These are phyloP conservation scores for Muscicapa adusta DNA, from an alignment of 2,113 vertebrate genomes.

Conservation along the genomic window DNA sequence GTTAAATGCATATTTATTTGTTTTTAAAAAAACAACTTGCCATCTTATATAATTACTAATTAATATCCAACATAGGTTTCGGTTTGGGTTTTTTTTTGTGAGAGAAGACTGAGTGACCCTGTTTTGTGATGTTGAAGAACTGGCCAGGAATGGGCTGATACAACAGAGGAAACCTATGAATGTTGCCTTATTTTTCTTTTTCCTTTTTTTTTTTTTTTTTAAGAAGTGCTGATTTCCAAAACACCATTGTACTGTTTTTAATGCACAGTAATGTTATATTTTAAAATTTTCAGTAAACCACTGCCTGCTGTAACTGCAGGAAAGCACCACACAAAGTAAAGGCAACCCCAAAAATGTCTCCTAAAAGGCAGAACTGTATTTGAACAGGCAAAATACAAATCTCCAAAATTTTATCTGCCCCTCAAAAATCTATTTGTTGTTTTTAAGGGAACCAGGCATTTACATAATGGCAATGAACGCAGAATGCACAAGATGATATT, in stretches of 20 bases:
- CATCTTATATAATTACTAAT: background rate
- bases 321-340: background rate
- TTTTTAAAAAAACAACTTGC: background rate
- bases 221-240: background rate
- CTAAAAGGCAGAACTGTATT: background rate
- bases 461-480: background rate
- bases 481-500: background rate
- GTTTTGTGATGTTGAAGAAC: background rate
- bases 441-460: background rate
- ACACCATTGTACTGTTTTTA: background rate
- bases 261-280: background rate
- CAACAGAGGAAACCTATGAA: background rate
- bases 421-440: background rate
- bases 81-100: background rate
- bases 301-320: background rate
- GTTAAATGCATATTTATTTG: background rate
- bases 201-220: background rate
- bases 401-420: background rate
- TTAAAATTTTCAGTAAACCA: conserved; percentile 24
- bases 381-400: background rate
- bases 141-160: background rate
- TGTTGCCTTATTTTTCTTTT: background rate
- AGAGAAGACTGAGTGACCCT: background rate
- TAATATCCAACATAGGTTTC: background rate
- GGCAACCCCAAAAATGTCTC: background rate